Conservation (phyloP, 2,888 invertebrate genomes). For the Nemoura dubitans region DNA sequence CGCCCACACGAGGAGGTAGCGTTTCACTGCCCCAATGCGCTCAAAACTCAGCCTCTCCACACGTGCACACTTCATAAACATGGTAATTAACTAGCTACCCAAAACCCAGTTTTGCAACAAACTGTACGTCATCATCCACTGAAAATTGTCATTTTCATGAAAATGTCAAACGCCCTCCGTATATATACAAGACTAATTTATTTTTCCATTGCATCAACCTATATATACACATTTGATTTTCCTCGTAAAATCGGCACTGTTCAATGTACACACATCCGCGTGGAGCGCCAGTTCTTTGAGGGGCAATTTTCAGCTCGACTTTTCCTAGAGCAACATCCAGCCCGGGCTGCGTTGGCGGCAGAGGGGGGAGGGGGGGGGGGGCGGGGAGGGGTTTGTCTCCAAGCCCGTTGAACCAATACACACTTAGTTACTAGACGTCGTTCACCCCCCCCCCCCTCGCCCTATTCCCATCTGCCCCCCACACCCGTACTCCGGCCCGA, state of each 20-base stretch:
- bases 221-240: slow-evolving; percentile 10
- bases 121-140: neutral
- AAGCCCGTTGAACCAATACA: slow-evolving; percentile 35
- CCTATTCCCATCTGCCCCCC: slow-evolving; percentile 13
- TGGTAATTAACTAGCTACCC: neutral
- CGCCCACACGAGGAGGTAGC: no score
- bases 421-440: slow-evolving; percentile 28
- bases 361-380: neutral
- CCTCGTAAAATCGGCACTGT: neutral
- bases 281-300: neutral
- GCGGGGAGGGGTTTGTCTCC: neutral
- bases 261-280: neutral
- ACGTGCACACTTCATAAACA: neutral
- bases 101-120: neutral
- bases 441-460: neutral
- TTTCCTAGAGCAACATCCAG: neutral
- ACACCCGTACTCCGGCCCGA: neutral
- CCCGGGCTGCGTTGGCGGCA: neutral
- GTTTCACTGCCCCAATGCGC: neutral
- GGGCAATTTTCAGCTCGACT: slow-evolving; percentile 22
- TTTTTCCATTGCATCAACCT: slow-evolving; percentile 1
- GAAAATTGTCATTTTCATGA: neutral
- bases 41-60: neutral
- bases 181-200: neutral
- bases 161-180: neutral